phyloP scores from a whole-genome alignment of 2,888 invertebrate genomes.

The Tetragonisca angustula region DNA sequence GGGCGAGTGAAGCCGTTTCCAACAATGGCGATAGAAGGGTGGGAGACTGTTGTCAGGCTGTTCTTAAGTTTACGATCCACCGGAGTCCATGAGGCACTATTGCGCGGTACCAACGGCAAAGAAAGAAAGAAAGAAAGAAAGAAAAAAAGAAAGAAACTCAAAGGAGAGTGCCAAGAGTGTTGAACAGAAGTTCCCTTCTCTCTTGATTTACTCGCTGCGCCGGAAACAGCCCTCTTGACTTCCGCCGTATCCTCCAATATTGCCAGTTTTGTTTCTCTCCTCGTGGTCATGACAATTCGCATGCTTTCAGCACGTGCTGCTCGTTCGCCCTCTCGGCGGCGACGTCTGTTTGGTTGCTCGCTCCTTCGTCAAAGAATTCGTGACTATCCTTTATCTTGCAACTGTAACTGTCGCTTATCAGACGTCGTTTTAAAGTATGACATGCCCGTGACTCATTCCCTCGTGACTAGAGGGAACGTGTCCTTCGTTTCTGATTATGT shows the following conservation, averaged over 20 bases:
- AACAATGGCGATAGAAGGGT: not conserved
- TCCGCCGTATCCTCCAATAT: conserved; percentile 24
- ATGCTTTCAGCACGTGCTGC: conserved; percentile 63
- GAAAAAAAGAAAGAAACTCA: not conserved
- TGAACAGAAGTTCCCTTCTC: conserved; percentile 26
- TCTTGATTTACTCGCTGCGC: conserved; percentile 26
- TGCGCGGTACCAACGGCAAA: conserved; percentile 30
- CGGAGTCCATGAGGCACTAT: conserved; percentile 35
- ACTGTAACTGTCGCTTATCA: conserved; percentile 25
- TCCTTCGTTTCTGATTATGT: not conserved
- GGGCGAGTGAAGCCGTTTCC: too few relatives aligned
- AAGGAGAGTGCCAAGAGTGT: not conserved
- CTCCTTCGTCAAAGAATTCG: conserved; percentile 11
- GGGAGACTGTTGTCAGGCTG: conserved; percentile 37
- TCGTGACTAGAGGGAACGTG: not conserved
- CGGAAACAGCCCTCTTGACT: conserved; percentile 33
- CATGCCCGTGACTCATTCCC: conserved; percentile 30
- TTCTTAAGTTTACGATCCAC: conserved; percentile 52
- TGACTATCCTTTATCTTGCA: conserved; percentile 27
- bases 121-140: not conserved
- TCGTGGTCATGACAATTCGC: conserved; percentile 26
- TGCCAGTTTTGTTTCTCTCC: not conserved
- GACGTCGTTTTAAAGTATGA: conserved; percentile 14
- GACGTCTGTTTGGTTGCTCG: not conserved
- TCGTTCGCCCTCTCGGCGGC: conserved; percentile 35